These are phyloP conservation scores for Rhineura floridana DNA, from an alignment of 2,113 vertebrate genomes.

Conservation along the genomic window DNA sequence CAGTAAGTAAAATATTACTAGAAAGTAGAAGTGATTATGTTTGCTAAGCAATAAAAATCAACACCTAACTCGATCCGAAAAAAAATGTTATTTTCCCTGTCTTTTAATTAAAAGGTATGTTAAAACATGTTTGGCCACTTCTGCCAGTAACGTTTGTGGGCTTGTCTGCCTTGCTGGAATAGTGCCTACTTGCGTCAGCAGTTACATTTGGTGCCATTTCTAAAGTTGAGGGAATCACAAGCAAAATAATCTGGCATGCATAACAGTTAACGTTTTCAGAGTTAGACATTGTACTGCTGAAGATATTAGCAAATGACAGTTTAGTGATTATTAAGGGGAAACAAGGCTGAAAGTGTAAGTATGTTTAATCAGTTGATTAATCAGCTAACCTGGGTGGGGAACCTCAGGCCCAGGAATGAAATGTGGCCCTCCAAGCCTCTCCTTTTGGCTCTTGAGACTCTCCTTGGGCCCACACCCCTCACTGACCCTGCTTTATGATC, in stretches of 20 bases:
- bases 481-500: too few species aligned
- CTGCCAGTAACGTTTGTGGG: background rate
- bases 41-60: conserved; percentile 27
- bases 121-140: background rate
- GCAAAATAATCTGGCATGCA: conserved; percentile 15
- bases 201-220: conserved; percentile 1
- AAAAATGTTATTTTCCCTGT: background rate
- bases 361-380: background rate
- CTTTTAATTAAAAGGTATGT: conserved; percentile 34
- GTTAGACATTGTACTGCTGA: background rate
- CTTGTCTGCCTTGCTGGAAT: conserved; percentile 1
- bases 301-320: background rate
- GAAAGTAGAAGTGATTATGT: conserved; percentile 4
- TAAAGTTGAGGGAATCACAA: background rate
- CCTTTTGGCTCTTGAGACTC: too few species aligned
- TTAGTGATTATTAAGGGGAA: background rate
- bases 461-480: too few species aligned
- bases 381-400: background rate
- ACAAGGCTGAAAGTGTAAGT: background rate
- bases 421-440: too few species aligned
- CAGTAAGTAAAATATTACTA: too few species aligned
- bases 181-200: background rate
- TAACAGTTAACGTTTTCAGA: background rate
- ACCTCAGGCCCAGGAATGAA: too few species aligned
- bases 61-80: background rate